Percentiles rank a stretch among this genome's conserved stretches.
Evolutionary conservation across 2,113 vertebrate genomes (phyloP).

Genomic region (Callospermophilus lateralis): DNA sequence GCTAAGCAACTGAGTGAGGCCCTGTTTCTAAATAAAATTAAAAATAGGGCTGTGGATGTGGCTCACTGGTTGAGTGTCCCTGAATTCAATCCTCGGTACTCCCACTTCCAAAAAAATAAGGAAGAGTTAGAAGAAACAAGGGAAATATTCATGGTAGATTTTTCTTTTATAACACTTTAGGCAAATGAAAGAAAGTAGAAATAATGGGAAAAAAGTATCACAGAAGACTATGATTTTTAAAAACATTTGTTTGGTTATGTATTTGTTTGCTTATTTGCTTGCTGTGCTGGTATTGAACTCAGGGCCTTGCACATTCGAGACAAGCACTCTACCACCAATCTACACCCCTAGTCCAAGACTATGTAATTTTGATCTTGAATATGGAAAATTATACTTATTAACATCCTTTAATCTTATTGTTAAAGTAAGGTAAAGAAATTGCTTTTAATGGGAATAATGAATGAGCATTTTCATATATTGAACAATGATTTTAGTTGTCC

Average conservation of each 20-base stretch:
- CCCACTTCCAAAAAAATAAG: no score
- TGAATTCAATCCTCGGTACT: no score
- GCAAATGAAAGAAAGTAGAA: conserved; percentile 3
- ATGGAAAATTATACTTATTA: neutral
- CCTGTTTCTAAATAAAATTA: no score
- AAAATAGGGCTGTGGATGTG: no score
- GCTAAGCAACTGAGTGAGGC: no score
- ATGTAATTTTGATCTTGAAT: neutral
- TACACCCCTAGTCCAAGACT: neutral
- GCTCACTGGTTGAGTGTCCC: no score
- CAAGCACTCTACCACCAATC: neutral
- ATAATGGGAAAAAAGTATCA: neutral
- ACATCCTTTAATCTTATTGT: no score
- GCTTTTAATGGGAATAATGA: neutral
- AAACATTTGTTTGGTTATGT: neutral
- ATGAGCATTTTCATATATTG: neutral
- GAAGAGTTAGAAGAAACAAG: neutral
- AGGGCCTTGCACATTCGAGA: neutral
- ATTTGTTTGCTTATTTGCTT: neutral
- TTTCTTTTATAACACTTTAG: neutral
- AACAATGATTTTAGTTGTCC: neutral
- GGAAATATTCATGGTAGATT: neutral
- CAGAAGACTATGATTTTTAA: neutral
- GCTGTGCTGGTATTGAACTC: neutral
- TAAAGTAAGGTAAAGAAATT: neutral